phyloP scores from a whole-genome alignment of 2,888 invertebrate species.

The Mellilla xanthometata region DNA sequence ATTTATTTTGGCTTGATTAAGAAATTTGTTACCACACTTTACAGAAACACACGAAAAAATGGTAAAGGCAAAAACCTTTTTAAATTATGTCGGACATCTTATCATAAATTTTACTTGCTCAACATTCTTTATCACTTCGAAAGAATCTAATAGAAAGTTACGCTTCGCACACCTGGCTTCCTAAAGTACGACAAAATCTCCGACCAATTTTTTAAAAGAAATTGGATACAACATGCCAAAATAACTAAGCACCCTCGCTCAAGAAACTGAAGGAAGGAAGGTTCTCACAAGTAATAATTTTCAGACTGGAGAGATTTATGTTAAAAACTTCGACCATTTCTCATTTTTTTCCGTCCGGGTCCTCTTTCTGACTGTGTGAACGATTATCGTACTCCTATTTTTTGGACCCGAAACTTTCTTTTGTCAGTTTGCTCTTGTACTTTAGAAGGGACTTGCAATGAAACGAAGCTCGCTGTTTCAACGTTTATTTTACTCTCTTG shows the following conservation, averaged over 20 bases:
- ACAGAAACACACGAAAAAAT: too few relatives aligned
- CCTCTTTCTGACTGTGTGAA: conserved; percentile 62
- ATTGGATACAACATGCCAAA: conserved; percentile 26
- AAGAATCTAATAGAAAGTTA: conserved; percentile 3
- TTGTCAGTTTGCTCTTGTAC: conserved; percentile 41
- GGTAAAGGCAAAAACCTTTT: too few relatives aligned
- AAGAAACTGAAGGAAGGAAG: conserved; percentile 43
- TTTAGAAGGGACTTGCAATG: conserved; percentile 40
- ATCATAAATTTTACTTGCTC: conserved; percentile 1
- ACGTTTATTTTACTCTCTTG: conserved; percentile 34
- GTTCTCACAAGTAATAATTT: conserved; percentile 69
- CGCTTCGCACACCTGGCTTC: conserved; percentile 6
- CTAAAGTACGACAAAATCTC: conserved; percentile 12
- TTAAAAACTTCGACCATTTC: conserved; percentile 75
- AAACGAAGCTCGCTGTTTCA: conserved; percentile 30
- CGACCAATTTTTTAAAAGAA: conserved; percentile 18
- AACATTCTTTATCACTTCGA: conserved; percentile 5
- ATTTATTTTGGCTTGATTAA: too few relatives aligned
- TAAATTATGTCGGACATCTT: background rate
- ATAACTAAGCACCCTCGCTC: conserved; percentile 32
- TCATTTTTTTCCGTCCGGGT: conserved; percentile 60
- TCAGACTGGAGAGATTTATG: conserved; percentile 72
- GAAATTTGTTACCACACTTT: too few relatives aligned
- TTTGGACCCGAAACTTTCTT: conserved; percentile 43
- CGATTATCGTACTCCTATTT: conserved; percentile 72